A percentile compares a stretch with the other conserved stretches of the same genome.
phyloP scores from a whole-genome alignment of 1,140 invertebrate genomes.

The Drosophila lacertosa region DNA sequence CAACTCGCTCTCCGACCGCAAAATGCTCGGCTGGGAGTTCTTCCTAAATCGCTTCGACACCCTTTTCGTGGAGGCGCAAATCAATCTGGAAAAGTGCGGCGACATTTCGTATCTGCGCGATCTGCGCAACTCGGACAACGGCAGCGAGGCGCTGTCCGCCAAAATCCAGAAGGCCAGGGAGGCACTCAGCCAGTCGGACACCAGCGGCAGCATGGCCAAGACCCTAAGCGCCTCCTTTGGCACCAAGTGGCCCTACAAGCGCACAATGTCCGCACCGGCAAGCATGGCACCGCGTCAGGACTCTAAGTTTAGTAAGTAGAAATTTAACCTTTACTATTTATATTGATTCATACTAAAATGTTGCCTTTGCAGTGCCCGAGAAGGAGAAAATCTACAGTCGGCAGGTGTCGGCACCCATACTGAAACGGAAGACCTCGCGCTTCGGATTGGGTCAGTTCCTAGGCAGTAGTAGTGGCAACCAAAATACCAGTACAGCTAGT shows the following conservation, averaged over 20 bases:
- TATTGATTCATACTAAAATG: neutral
- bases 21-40: slow-evolving; percentile 98
- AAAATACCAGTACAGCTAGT: slow-evolving; percentile 74
- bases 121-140: slow-evolving; percentile 94
- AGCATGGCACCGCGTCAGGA: slow-evolving; percentile 92
- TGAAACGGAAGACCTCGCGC: slow-evolving; percentile 95
- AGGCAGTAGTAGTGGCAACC: slow-evolving; percentile 83
- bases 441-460: slow-evolving; percentile 95
- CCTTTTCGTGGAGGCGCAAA: slow-evolving; percentile 97
- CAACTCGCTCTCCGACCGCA: slow-evolving; percentile 95
- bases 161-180: slow-evolving; percentile 96
- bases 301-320: slow-evolving; percentile 88
- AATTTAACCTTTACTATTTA: neutral
- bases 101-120: slow-evolving; percentile 94
- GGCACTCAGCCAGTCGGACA: slow-evolving; percentile 90
- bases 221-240: slow-evolving; percentile 96
- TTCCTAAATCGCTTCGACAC: slow-evolving; percentile 98
- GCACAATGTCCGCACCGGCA: slow-evolving; percentile 95
- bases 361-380: slow-evolving; percentile 85
- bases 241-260: slow-evolving; percentile 97
- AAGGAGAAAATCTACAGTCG: slow-evolving; percentile 95
- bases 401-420: slow-evolving; percentile 94
- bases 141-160: slow-evolving; percentile 93
- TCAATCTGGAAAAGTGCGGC: slow-evolving; percentile 92
- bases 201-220: slow-evolving; percentile 86